Percentiles rank a stretch among this genome's conserved stretches.
Conservation (phyloP, 1,140 invertebrate species). For the Hesperophylax magnus region DNA sequence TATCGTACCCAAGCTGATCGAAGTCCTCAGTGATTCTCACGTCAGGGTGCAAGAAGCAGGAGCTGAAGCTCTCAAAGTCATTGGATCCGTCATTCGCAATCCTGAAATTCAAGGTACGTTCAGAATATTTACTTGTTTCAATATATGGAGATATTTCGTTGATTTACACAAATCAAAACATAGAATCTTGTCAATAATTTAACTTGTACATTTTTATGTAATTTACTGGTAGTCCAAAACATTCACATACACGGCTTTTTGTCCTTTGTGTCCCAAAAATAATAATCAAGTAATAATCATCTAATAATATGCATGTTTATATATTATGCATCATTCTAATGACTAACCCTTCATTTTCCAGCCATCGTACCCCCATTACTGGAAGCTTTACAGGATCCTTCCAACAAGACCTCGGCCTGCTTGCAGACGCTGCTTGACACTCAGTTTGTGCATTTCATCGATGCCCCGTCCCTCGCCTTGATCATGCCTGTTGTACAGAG, state of each 20-base stretch:
- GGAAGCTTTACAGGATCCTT: slow-evolving; percentile 96
- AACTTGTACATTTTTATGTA: no score
- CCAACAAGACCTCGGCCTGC: slow-evolving; percentile 93
- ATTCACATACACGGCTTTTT: no score
- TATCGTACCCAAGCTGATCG: slow-evolving; percentile 98
- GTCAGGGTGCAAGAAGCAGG: slow-evolving; percentile 98
- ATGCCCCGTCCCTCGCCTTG: slow-evolving; percentile 96
- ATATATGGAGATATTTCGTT: no score
- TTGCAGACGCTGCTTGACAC: slow-evolving; percentile 95
- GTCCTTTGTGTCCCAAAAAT: no score
- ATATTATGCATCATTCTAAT: slow-evolving; percentile 4
- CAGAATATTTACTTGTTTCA: not conserved
- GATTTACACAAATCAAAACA: no score
- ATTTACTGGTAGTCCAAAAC: no score
- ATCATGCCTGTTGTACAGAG: slow-evolving; percentile 99
- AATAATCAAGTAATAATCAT: no score
- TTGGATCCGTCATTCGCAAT: slow-evolving; percentile 98
- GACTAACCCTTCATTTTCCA: slow-evolving; percentile 60
- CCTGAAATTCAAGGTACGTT: slow-evolving; percentile 94
- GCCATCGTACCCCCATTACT: slow-evolving; percentile 93
- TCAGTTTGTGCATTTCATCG: slow-evolving; percentile 99
- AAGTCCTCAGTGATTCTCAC: slow-evolving; percentile 97
- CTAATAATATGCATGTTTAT: no score
- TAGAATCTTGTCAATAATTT: no score
- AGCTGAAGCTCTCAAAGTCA: slow-evolving; percentile 94